Base-by-base conservation (phyloP, 2,888 invertebrate species). In the Chrysolina oricalcia region DNA sequence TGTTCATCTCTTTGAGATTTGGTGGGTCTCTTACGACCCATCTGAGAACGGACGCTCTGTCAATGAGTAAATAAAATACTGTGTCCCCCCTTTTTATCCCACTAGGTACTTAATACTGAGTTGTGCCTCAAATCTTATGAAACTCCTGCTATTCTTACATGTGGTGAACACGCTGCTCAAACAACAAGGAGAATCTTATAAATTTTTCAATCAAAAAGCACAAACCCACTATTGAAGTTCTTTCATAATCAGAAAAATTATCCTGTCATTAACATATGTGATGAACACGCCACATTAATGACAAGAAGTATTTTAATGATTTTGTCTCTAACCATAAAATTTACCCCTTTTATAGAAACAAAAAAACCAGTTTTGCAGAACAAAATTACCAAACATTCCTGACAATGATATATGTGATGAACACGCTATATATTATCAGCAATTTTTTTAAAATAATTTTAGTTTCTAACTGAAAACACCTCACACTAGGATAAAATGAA, bases 1-100 rank as follows among this genome's bases (percentile, higher is more conserved):
- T 63, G 63, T 40, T 35, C 17, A 8, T n/a, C 40, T 40, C 63
- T 63, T 63, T 63, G 40, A 40, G 63, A 63, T 63, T 63, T n/a
- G n/a, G n/a, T n/a, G n/a, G n/a, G n/a, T n/a, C n/a, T 63, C 63
- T 63, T 40, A 63, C 40, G 63, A 15, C 27, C 63, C 35, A 40
- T 63, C 15, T 40, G 62, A 27, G 62, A 27, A n/a, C n/a, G 9
- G 35, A 63, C 48, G n/a, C 9, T 50, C 9, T 50, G n/a, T 8
- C 48, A 15, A 50, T 50, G 2, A 0, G n/a, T 50, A 17, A 50
- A n/a, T n/a, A n/a, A n/a, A n/a, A n/a, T n/a, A n/a, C n/a, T n/a
- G n/a, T n/a, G n/a, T n/a, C n/a, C n/a, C n/a, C 27, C 23, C 15
- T 11, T 9, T 27, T 0, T 43, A n/a, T n/a, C n/a, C n/a, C 17